Conservation (phyloP, 2,888 invertebrate genomes). For the Sinohyriopsis cumingii region DNA sequence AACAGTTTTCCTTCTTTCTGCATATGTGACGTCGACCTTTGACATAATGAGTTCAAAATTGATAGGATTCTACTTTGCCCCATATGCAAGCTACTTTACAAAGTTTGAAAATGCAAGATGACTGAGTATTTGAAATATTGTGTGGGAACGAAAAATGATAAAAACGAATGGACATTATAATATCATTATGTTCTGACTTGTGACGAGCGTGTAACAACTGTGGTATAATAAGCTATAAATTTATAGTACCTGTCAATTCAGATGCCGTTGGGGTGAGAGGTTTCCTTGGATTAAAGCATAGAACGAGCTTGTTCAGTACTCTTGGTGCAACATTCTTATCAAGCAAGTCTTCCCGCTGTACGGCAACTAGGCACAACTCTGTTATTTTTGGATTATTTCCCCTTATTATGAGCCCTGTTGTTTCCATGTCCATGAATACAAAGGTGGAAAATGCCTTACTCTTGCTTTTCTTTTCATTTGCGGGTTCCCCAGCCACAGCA, state of each 20-base stretch:
- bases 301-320: conserved; percentile 81
- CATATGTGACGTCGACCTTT: too few relatives aligned
- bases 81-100: too few relatives aligned
- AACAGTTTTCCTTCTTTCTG: too few relatives aligned
- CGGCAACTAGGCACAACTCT: conserved; percentile 62
- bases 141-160: too few relatives aligned
- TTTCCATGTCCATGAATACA: conserved; percentile 65
- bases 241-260: conserved; percentile 55
- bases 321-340: conserved; percentile 64
- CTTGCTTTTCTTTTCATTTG: neutral
- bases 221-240: too few relatives aligned
- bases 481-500: neutral
- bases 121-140: too few relatives aligned
- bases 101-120: too few relatives aligned
- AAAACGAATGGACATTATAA: too few relatives aligned
- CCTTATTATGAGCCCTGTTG: conserved; percentile 54
- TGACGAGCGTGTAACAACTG: too few relatives aligned
- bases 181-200: too few relatives aligned
- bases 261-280: conserved; percentile 72
- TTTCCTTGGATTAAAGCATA: conserved; percentile 81
- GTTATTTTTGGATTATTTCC: conserved; percentile 57
- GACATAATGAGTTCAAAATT: too few relatives aligned
- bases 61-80: too few relatives aligned
- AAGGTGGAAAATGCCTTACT: conserved; percentile 31
- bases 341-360: conserved; percentile 51